phyloP scores from a whole-genome alignment of 2,888 invertebrate species.

The Luperina nickerlii region DNA sequence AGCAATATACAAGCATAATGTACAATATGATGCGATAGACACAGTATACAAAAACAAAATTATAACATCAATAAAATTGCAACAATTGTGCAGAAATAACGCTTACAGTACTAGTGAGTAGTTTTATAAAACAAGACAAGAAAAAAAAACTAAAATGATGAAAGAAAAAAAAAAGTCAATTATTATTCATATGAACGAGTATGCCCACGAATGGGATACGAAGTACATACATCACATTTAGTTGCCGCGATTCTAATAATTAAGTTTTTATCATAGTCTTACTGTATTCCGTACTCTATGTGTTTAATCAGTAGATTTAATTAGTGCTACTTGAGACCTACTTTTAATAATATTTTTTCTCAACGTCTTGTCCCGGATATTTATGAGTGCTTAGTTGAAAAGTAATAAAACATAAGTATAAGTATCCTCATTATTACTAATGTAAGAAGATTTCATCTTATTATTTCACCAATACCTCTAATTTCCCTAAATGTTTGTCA shows the following conservation, averaged over 20 bases:
- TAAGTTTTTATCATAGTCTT: background rate
- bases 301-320: constrained; percentile 57
- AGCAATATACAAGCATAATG: too few relatives aligned
- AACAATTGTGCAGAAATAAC: too few relatives aligned
- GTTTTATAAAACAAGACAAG: too few relatives aligned
- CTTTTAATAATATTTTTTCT: constrained; percentile 44
- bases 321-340: constrained; percentile 54
- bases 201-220: background rate
- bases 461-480: constrained; percentile 18
- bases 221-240: background rate
- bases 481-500: too few relatives aligned
- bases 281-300: constrained; percentile 24
- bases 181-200: too few relatives aligned
- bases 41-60: too few relatives aligned
- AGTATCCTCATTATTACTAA: constrained; percentile 54
- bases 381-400: constrained; percentile 51
- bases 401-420: constrained; percentile 59
- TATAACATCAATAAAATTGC: too few relatives aligned
- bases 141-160: too few relatives aligned
- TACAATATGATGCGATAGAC: too few relatives aligned
- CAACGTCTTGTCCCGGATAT: constrained; percentile 42
- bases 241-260: background rate
- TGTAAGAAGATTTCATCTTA: constrained; percentile 2
- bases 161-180: too few relatives aligned
- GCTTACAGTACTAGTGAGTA: too few relatives aligned